These are phyloP conservation scores for Drosophila hamatofila DNA, from an alignment of 2,888 invertebrate species.

Conservation along the genomic window DNA sequence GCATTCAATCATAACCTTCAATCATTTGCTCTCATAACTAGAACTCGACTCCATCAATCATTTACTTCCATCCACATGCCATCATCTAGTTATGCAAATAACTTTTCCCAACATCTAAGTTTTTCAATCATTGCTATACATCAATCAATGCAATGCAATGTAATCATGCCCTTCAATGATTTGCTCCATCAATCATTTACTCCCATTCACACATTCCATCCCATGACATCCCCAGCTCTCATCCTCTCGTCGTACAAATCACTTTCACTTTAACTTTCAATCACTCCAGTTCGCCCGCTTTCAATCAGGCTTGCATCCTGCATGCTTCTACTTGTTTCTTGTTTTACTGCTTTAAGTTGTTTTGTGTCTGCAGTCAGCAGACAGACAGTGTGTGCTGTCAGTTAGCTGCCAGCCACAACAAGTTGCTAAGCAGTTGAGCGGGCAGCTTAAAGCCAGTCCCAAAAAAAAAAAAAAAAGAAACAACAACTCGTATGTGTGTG, in stretches of 20 bases:
- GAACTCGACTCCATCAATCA: too few relatives aligned
- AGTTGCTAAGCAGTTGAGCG: constrained; percentile 28
- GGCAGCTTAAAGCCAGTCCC: constrained; percentile 26
- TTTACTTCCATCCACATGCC: too few relatives aligned
- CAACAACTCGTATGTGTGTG: constrained; percentile 40
- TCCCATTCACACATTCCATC: not conserved
- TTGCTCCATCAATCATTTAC: not conserved
- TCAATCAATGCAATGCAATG: not conserved
- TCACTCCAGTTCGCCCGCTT: not conserved
- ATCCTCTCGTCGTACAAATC: not conserved
- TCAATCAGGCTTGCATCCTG: not conserved
- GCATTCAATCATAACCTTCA: too few relatives aligned
- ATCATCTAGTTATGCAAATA: too few relatives aligned
- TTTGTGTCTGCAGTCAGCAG: constrained; percentile 6
- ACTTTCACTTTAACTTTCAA: not conserved
- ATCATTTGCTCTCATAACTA: too few relatives aligned
- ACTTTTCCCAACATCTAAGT: too few relatives aligned
- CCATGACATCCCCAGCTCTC: not conserved
- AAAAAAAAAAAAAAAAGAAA: not conserved
- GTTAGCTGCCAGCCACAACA: constrained; percentile 36
- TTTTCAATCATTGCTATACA: too few relatives aligned
- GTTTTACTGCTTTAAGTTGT: not conserved
- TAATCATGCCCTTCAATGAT: not conserved
- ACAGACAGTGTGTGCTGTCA: constrained; percentile 29
- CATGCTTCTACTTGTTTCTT: not conserved